These are phyloP conservation scores for Toxonevra muliebris DNA, from an alignment of 2,888 invertebrate genomes.

Conservation along the genomic window DNA sequence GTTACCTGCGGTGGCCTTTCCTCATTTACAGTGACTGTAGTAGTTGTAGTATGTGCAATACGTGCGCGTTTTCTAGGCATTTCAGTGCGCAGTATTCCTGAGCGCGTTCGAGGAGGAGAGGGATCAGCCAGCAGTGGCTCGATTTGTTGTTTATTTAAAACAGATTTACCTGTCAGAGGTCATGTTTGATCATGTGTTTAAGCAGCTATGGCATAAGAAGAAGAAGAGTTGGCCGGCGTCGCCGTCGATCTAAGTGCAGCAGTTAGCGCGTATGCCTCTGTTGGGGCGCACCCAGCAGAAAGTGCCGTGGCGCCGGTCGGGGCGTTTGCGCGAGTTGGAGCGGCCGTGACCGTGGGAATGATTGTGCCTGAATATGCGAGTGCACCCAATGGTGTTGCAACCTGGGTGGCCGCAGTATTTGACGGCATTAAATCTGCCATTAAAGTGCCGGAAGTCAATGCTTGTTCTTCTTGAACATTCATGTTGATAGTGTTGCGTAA, in stretches of 20 bases:
- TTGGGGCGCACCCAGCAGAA: conserved; percentile 8
- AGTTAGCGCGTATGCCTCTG: conserved; percentile 8
- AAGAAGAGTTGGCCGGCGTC: no score
- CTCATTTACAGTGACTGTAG: background rate
- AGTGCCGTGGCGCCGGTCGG: conserved; percentile 9
- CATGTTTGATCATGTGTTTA: no score
- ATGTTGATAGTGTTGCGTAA: background rate
- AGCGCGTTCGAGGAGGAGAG: conserved; percentile 12
- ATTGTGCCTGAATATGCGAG: no score
- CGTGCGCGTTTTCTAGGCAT: conserved; percentile 9
- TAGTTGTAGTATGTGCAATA: background rate
- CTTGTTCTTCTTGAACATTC: background rate
- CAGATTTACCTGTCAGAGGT: background rate
- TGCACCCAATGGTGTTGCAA: no score
- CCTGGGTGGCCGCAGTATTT: background rate
- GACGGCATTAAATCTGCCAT: background rate
- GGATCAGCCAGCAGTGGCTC: background rate
- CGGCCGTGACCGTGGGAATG: background rate
- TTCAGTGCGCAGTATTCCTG: conserved; percentile 11
- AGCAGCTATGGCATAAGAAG: no score
- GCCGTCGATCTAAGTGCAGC: background rate
- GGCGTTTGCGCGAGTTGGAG: conserved; percentile 7
- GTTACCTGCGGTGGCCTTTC: conserved; percentile 3
- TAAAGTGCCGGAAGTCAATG: background rate
- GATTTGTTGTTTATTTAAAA: background rate